Conservation (phyloP, 30 jellyfish, hydroid and myxozoan genomes). For the Aurelia aurita region DNA sequence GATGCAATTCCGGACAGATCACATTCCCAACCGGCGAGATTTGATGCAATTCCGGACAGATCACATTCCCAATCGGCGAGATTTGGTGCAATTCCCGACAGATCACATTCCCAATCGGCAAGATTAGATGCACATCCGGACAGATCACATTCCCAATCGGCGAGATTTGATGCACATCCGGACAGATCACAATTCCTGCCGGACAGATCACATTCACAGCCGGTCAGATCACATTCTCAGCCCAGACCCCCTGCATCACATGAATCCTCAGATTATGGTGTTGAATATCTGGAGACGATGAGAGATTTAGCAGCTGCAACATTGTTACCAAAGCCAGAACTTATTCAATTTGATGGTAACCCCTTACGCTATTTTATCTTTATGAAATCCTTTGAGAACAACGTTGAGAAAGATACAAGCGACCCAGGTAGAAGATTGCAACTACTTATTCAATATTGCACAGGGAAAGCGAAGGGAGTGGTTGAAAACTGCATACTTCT, state of each 20-base stretch:
- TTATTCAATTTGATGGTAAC: constrained; percentile 37
- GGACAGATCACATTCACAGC: too few relatives aligned
- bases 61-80: too few relatives aligned
- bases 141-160: too few relatives aligned
- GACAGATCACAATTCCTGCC: too few relatives aligned
- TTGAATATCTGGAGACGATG: constrained; percentile 38
- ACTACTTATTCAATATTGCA: constrained; percentile 31
- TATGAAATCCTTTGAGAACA: constrained; percentile 25
- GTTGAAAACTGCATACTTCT: constrained; percentile 37
- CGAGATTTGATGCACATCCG: too few relatives aligned
- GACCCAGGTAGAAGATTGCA: constrained; percentile 47
- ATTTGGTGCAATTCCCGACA: too few relatives aligned
- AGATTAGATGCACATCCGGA: too few relatives aligned
- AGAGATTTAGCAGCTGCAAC: constrained; percentile 48
- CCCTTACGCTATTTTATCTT: constrained; percentile 36
- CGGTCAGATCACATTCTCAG: too few relatives aligned
- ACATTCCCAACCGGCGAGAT: too few relatives aligned
- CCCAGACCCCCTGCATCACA: background rate
- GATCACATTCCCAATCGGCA: too few relatives aligned
- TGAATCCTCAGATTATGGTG: constrained; percentile 25
- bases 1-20: too few relatives aligned
- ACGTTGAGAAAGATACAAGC: constrained; percentile 37
- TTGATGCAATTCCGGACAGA: too few relatives aligned
- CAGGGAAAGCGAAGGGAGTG: constrained; percentile 43
- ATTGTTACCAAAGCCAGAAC: constrained; percentile 42